A percentile compares a stretch with the other conserved stretches of the same genome.
These are phyloP conservation scores for Dicrurus megarhynchus DNA, from an alignment of 2,113 vertebrate species.

Conservation along the genomic window DNA sequence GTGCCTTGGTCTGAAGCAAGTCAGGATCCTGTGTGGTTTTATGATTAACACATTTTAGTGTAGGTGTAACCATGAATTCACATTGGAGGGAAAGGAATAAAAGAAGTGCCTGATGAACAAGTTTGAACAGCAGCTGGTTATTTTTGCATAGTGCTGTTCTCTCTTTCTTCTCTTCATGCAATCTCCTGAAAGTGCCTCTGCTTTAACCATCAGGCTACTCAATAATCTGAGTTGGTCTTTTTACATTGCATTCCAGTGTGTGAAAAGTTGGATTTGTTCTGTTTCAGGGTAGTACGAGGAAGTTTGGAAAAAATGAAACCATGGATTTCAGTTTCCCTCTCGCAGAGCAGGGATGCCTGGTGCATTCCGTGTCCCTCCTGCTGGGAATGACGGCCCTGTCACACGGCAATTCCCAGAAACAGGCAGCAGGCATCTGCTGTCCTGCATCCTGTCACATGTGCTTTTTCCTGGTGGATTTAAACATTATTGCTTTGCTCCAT, in stretches of 20 bases:
- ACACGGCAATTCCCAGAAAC: neutral
- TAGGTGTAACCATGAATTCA: neutral
- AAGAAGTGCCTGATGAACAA: neutral
- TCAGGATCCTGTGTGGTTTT: neutral
- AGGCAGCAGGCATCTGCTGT: neutral
- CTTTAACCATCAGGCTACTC: neutral
- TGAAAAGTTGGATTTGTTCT: neutral
- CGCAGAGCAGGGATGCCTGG: neutral
- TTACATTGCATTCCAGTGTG: fast-evolving
- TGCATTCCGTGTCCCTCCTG: neutral
- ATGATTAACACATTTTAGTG: neutral
- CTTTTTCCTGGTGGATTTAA: neutral
- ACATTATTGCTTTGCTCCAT: neutral
- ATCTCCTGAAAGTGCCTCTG: neutral
- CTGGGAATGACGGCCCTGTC: too few relatives aligned
- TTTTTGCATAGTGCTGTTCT: neutral
- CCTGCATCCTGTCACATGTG: neutral
- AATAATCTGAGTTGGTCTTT: neutral
- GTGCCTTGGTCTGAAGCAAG: neutral
- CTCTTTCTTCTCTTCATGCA: neutral
- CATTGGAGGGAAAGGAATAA: neutral
- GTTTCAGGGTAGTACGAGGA: neutral
- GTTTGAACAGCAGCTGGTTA: neutral
- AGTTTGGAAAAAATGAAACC: neutral
- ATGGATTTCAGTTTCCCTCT: neutral